These are phyloP conservation scores for Drosophila dives DNA, from an alignment of 2,888 invertebrate species.

Conservation along the genomic window DNA sequence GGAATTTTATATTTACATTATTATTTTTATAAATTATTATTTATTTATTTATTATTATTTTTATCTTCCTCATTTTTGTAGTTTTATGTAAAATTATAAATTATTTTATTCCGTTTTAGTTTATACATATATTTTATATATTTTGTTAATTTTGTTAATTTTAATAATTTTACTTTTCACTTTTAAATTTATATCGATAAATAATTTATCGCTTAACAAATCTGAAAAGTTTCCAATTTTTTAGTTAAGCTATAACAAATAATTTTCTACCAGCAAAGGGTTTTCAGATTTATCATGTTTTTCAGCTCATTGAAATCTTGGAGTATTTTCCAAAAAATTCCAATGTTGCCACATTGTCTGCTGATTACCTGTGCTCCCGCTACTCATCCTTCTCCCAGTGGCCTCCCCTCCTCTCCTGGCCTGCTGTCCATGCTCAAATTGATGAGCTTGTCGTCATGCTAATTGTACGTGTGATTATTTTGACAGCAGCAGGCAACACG, in stretches of 20 bases:
- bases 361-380: constrained; percentile 26
- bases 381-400: background rate
- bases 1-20: background rate
- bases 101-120: background rate
- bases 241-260: no score
- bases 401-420: no score
- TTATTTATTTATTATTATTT: no score
- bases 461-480: constrained; percentile 83
- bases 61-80: background rate
- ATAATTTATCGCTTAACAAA: background rate
- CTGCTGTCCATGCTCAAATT: constrained; percentile 59
- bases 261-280: no score
- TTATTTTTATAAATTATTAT: no score
- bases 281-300: background rate
- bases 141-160: background rate
- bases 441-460: constrained; percentile 78
- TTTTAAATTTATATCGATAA: background rate
- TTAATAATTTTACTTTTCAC: background rate
- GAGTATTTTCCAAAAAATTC: background rate
- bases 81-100: background rate
- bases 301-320: background rate
- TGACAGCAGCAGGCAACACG: constrained; percentile 64
- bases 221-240: background rate
- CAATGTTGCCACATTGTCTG: constrained; percentile 22
- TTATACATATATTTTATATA: background rate